A percentile compares a stretch with the other conserved stretches of the same genome.
Evolutionary conservation across 2,797 vertebrate species (phyloP).

Genomic region (Psittacula echo): DNA sequence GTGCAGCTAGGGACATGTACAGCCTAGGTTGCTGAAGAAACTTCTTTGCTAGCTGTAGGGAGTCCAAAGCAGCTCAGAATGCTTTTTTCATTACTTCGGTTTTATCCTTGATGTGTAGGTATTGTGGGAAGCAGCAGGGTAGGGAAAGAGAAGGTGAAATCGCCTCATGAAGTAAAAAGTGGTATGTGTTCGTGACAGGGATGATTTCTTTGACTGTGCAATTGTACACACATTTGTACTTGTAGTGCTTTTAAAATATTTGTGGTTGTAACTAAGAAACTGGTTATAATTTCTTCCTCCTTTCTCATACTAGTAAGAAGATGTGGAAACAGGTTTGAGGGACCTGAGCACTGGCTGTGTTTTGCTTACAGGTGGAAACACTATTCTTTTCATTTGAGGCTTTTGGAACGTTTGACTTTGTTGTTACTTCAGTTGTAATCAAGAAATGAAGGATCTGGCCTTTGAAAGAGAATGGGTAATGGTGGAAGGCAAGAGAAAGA

Average conservation of each 20-base stretch:
- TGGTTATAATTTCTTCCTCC: background rate
- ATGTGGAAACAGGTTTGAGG: background rate
- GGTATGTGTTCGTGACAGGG: background rate
- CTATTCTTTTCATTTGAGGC: background rate
- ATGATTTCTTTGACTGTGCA: background rate
- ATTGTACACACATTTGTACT: background rate
- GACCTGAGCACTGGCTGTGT: background rate
- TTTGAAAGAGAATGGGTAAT: background rate
- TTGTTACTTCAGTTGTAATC: background rate
- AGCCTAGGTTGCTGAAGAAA: background rate
- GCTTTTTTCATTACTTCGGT: background rate
- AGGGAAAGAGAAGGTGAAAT: background rate
- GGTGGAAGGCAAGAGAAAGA: background rate
- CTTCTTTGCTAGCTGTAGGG: background rate
- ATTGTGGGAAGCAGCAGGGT: background rate
- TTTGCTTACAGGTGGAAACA: background rate
- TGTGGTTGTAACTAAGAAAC: background rate
- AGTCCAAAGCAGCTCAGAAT: background rate
- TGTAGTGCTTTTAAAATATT: background rate
- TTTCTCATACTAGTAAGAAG: background rate
- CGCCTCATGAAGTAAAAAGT: background rate
- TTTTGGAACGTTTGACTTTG: background rate
- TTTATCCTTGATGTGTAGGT: conserved; percentile 7
- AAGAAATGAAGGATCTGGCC: background rate
- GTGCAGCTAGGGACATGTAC: conserved; percentile 9